Evolutionary conservation across 2,113 vertebrate species (phyloP), one percentile per base, ranked within the genome.

Genomic region (Zosterops pallidus): DNA sequence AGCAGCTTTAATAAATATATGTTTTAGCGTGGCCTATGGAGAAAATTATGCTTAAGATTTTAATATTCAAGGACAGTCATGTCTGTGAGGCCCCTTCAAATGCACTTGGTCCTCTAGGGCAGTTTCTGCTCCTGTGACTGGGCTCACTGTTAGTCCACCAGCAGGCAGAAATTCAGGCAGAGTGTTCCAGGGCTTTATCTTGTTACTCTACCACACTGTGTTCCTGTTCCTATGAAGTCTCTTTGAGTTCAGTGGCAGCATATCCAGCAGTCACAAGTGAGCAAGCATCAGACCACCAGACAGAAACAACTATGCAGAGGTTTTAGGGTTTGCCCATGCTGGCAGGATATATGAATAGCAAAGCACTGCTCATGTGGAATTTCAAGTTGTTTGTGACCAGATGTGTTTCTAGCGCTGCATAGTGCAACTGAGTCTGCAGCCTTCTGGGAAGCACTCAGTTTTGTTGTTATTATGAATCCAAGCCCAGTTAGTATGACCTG

Each of bases 1-100:
- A 94, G 77, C 71, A 82, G 65, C 93, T 86, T 94, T 90, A 60
- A 57, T 94, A 95, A 96, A 47, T 57, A 78, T 9, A 85, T 84
- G 47, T 87, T 96, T 94, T 94, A 57, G 53, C 69, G 59, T 86
- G 55, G 83, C 55, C 80, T 83, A 4, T 25, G 44, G 31, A 69
- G 46, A 59, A 88, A 96, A 86, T 81, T 68, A 75, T 29, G 60
- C 49, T 86, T 19, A 33, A 21, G 14, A 56, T 86, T 95, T 96
- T 92, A 84, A 59, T 55, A 60, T 46, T 83, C 63, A 88, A 56
- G 74, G n/a, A 91, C 28, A 84, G 78, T 53, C 23, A 74, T 19
- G 52, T 6, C 44, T 26, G 12, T 49, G 59, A 94, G 71, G 46
- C n/a, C 39, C 69, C 56, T 71, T 89, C 68, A 88, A 46, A 41